Base-by-base conservation (phyloP, 2,888 invertebrate species). In the Fragum sueziense region DNA sequence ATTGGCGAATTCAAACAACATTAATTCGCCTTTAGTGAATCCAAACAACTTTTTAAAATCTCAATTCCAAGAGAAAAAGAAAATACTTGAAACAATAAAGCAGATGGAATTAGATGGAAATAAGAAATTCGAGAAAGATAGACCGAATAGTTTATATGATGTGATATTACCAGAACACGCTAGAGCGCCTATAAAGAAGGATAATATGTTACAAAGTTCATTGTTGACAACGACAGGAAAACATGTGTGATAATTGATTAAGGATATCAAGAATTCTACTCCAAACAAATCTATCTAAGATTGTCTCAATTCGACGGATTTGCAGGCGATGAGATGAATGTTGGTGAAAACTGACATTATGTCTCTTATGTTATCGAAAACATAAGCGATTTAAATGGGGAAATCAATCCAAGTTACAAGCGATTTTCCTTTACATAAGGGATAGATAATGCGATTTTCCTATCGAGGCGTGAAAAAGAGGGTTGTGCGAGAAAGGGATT, bases 191-290 rank as follows among this genome's bases (percentile, higher is more conserved):
- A 41, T 34, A 34, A 65, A 65, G 7, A 37, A 41, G 41, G 70
- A 70, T 31, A 70, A 70, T 57, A 52, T 52, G 70, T 27, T 70
- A 25, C 52, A 34, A 22, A 27, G 54, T 2, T 54, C 70, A 31
- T 14, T 57, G 20, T 33, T 54, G 31, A 70, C 70, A 54, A 70
- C 70, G 6, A 54, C 70, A 14, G 54, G 57, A 57, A 70, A 70
- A 70, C 70, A 52, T 2, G 54, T 54, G 54, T 70, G 31, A 70
- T 22, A 20, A 37, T 17, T 11, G 20, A 11, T 52, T 52, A 17
- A 11, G 52, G 52, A 22, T 14, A 27, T 14, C 57, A 27, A 6
- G 25, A 2, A 57, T 22, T 2, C 25, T 27, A n/a, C n/a, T n/a
- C n/a, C n/a, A n/a, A n/a, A n/a, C n/a, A n/a, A n/a, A n/a, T n/a